A percentile compares a stretch with the other conserved stretches of the same genome.
Conservation (phyloP, 30 jellyfish, hydroid and myxozoan species). For the Pelagia noctiluca region DNA sequence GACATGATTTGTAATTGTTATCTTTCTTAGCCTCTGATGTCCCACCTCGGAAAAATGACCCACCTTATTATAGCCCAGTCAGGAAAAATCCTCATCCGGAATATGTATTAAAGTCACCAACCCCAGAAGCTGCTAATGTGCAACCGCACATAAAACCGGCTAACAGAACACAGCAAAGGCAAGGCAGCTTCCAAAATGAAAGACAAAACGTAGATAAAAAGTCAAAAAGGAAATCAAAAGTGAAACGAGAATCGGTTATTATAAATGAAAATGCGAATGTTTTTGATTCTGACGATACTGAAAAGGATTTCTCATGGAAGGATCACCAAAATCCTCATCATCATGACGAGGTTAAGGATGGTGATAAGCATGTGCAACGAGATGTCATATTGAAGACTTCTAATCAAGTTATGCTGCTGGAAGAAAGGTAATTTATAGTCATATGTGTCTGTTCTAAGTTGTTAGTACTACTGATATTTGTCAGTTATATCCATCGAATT, state of each 20-base stretch:
- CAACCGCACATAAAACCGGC: neutral
- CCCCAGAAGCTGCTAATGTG: conserved; percentile 7
- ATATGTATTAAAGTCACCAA: conserved; percentile 38
- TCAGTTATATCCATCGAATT: neutral
- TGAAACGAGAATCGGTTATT: conserved; percentile 11
- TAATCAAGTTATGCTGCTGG: conserved; percentile 28
- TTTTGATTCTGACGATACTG: conserved; percentile 23
- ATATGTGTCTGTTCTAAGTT: neutral
- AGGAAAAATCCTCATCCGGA: conserved; percentile 38
- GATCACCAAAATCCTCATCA: conserved; percentile 11
- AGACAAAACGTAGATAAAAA: neutral
- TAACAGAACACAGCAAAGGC: neutral
- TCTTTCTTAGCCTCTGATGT: conserved; percentile 36
- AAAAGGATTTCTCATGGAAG: conserved; percentile 27
- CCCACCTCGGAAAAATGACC: conserved; percentile 32
- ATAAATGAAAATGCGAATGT: conserved; percentile 26
- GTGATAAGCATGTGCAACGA: neutral
- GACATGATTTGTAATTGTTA: neutral
- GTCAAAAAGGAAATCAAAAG: neutral
- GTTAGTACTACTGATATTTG: neutral
- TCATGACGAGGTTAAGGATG: conserved; percentile 3
- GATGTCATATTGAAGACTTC: conserved; percentile 24
- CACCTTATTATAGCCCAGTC: conserved; percentile 2
- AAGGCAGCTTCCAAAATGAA: neutral
- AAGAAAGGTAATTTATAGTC: conserved; percentile 36